A percentile compares a stretch with the other conserved stretches of the same genome.
Evolutionary conservation across 2,797 vertebrate species (phyloP).

Genomic region (Diceros bicornis): DNA sequence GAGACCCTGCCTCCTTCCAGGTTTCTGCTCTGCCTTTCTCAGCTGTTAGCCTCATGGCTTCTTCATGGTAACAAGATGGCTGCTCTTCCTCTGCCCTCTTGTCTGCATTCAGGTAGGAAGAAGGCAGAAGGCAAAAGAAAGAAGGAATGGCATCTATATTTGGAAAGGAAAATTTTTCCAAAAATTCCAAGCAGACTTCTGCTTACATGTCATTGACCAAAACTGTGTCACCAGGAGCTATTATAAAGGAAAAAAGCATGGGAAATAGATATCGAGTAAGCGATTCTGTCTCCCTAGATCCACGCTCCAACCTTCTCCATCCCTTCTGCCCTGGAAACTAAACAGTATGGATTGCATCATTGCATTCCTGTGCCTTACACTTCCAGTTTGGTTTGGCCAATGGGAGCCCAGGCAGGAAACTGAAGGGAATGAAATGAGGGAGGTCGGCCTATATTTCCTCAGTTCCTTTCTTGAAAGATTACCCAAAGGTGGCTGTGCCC

Average conservation of each 20-base stretch:
- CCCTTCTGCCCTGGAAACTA: background rate
- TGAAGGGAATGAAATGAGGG: background rate
- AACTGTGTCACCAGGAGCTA: background rate
- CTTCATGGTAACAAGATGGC: background rate
- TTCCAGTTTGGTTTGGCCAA: background rate
- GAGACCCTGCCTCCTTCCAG: background rate
- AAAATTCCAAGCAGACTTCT: slow-evolving; percentile 1
- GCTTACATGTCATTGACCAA: background rate
- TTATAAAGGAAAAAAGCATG: background rate
- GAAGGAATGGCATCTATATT: background rate
- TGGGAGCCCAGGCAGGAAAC: background rate
- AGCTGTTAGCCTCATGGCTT: background rate
- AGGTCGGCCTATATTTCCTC: background rate
- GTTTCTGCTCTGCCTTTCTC: background rate
- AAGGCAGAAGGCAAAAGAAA: background rate
- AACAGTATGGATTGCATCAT: background rate
- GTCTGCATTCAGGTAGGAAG: background rate
- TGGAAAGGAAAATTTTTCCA: background rate
- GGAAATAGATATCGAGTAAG: background rate
- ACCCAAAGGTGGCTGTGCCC: background rate
- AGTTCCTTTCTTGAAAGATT: background rate
- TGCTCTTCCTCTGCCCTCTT: background rate
- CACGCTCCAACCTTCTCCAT: background rate
- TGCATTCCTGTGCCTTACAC: background rate
- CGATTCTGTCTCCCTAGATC: background rate